Evolutionary conservation across 1,140 invertebrate genomes (phyloP).

Genomic region (Aplysia californica): DNA sequence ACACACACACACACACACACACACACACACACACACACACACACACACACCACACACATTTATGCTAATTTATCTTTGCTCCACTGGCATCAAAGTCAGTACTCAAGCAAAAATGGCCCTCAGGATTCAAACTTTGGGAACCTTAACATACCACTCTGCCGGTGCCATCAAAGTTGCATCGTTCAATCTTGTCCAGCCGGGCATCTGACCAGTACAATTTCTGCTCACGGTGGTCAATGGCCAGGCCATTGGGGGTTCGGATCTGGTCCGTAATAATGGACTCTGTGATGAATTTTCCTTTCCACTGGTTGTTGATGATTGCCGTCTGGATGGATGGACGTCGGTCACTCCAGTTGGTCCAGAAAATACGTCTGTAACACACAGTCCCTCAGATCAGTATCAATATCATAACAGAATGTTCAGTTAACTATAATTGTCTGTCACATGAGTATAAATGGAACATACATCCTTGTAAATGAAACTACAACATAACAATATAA

Average conservation of each 20-base stretch:
- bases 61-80: too few relatives aligned
- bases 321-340: constrained; percentile 90
- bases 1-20: too few relatives aligned
- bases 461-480: too few relatives aligned
- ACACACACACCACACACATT: too few relatives aligned
- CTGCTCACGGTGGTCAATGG: constrained; percentile 95
- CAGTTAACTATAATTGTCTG: too few relatives aligned
- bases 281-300: constrained; percentile 57
- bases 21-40: too few relatives aligned
- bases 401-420: too few relatives aligned
- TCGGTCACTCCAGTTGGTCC: constrained; percentile 96
- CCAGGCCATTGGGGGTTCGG: constrained; percentile 94
- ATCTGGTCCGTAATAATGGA: constrained; percentile 94
- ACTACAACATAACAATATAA: too few relatives aligned
- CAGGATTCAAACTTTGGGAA: too few relatives aligned
- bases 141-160: constrained; percentile 73
- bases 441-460: too few relatives aligned
- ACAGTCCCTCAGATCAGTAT: background rate
- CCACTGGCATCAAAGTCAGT: too few relatives aligned
- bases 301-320: constrained; percentile 82
- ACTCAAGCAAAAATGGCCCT: too few relatives aligned
- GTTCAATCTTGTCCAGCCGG: constrained; percentile 96
- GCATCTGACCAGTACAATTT: constrained; percentile 99
- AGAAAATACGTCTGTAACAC: constrained; percentile 90
- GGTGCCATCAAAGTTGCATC: constrained; percentile 90